Percentiles rank a stretch among this genome's conserved stretches.
Evolutionary conservation across 2,888 invertebrate species (phyloP).

Genomic region (Chydorus sphaericus): DNA sequence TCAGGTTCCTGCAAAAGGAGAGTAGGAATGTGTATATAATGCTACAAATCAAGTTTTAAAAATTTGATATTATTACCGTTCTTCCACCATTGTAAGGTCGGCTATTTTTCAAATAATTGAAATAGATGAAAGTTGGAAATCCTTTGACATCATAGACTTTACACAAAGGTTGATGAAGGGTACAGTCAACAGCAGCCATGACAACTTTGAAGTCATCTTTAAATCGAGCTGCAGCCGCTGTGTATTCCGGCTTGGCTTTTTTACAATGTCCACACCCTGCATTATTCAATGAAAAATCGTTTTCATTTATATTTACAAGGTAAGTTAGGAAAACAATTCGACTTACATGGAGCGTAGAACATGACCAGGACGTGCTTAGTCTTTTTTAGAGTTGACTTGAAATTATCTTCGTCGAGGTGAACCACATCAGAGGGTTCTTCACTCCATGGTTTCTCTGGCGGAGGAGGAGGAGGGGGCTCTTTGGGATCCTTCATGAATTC

Average conservation of each 20-base stretch:
- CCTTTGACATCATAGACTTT: slow-evolving; percentile 54
- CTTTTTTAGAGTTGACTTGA: slow-evolving; percentile 58
- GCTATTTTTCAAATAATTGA: slow-evolving; percentile 59
- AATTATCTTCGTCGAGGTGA: slow-evolving; percentile 56
- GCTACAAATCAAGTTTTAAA: too few relatives aligned
- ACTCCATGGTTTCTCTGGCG: slow-evolving; percentile 64
- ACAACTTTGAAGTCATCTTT: slow-evolving; percentile 60
- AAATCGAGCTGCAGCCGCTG: slow-evolving; percentile 54
- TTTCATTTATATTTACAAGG: neutral
- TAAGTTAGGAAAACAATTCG: neutral
- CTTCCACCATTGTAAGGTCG: slow-evolving; percentile 57
- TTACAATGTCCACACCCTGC: slow-evolving; percentile 86
- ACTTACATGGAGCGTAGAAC: slow-evolving; percentile 87
- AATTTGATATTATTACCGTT: slow-evolving; percentile 35
- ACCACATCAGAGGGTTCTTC: slow-evolving; percentile 59
- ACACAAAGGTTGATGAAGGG: slow-evolving; percentile 45
- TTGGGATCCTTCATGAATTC: slow-evolving; percentile 71
- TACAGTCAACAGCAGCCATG: slow-evolving; percentile 72
- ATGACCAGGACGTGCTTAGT: slow-evolving; percentile 76
- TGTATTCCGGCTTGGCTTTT: slow-evolving; percentile 66
- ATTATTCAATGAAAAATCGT: slow-evolving; percentile 13
- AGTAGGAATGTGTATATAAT: slow-evolving; percentile 10
- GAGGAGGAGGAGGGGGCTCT: slow-evolving; percentile 57
- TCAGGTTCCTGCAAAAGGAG: slow-evolving; percentile 43
- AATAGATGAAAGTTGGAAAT: slow-evolving; percentile 76